Evolutionary conservation across 2,797 vertebrate species (phyloP), one percentile per base, ranked within the genome.

Genomic region (Tokudaia tokunoshimensis): DNA sequence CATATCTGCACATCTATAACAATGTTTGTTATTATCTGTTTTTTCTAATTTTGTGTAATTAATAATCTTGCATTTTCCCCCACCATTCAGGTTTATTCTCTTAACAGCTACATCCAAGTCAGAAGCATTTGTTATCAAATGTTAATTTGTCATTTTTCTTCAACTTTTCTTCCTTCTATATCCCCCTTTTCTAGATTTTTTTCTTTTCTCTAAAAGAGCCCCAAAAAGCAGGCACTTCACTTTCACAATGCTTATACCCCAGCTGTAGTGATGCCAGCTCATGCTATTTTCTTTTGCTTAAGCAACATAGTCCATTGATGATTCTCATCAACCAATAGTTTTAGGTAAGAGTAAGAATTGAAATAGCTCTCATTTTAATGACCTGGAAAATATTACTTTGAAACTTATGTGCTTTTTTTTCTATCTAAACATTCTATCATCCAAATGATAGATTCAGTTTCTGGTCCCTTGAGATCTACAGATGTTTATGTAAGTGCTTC

Each of bases 351-450:
- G 24, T 85, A 75, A 88, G 61, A 79, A 6, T 89, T 34, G 92
- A 87, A 79, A 41, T 26, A 47, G 4, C 80, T 41, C 61, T 84
- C 47, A 72, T 85, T 94, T 88, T 78, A 95, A 86, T 88, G 52
- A 91, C 44, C 34, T 52, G 5, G 80, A 70, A 17, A 65, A 84
- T 63, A 5, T 8, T 13, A 74, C 59, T 65, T 90, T 92, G 31
- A 90, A 84, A 88, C 8, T 9, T 70, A 81, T 94, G 10, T 80
- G 19, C 13, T n/a, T 37, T 92, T 79, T 50, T 81, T 29, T 41
- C 37, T 20, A 2, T 74, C 55, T 29, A 59, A 93, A 55, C 31
- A 80, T 4, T 94, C 0, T 92, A 9, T 92, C 11, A 29, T 84
- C 37, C 13, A 84, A 52, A 88, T 82, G 63, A 55, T 55, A 87